Evolutionary conservation across 1,140 invertebrate genomes (phyloP).

Genomic region (Hestina assimilis): DNA sequence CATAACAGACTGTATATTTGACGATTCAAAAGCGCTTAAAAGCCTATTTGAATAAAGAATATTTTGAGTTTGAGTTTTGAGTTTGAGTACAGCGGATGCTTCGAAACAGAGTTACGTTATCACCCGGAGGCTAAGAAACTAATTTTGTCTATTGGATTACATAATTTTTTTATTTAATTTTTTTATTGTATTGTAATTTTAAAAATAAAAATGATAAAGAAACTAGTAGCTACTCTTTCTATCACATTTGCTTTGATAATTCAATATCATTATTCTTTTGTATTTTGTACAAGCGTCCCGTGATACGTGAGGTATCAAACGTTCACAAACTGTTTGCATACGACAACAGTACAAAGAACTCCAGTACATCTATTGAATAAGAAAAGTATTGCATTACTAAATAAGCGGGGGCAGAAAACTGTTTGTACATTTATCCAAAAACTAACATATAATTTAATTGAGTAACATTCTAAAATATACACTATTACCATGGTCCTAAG

Average conservation of each 20-base stretch:
- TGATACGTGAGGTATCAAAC: constrained; percentile 26
- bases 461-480: constrained; percentile 16
- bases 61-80: no score
- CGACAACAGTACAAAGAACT: constrained; percentile 26
- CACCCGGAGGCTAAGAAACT: no score
- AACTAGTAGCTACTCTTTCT: no score
- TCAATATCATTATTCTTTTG: constrained; percentile 5
- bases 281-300: constrained; percentile 14
- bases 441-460: neutral
- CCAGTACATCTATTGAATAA: constrained; percentile 32
- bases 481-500: constrained; percentile 14
- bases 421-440: constrained; percentile 25
- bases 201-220: no score
- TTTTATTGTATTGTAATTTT: no score
- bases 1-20: no score
- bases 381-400: constrained; percentile 42
- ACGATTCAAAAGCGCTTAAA: no score
- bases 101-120: no score
- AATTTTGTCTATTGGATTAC: no score
- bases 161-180: no score
- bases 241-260: neutral
- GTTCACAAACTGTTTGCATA: constrained; percentile 23
- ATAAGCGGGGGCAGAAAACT: constrained; percentile 38
- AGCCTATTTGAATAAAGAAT: no score
- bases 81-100: no score